These are phyloP conservation scores for Porites lobata DNA, from an alignment of 92 coral and sea anemone species.

Conservation along the genomic window DNA sequence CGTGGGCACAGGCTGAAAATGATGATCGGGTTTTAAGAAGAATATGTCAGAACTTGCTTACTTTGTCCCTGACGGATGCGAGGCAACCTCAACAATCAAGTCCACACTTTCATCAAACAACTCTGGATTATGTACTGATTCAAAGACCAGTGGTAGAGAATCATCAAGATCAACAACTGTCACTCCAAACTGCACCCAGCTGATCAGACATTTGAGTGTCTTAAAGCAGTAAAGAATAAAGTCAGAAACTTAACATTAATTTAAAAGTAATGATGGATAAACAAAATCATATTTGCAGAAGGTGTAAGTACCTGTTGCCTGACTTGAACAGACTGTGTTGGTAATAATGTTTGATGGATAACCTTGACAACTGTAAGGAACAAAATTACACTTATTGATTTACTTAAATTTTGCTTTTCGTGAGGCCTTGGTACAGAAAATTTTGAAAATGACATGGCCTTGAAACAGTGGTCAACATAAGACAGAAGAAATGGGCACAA, in stretches of 20 bases:
- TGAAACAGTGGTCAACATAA: too few species aligned
- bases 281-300: too few species aligned
- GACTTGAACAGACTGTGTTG: conserved; percentile 61
- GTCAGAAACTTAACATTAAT: too few species aligned
- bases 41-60: conserved; percentile 9
- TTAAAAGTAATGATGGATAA: too few species aligned
- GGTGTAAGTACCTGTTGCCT: conserved; percentile 72
- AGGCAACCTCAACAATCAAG: conserved; percentile 85
- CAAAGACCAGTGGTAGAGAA: conserved; percentile 69
- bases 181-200: conserved; percentile 99
- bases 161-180: conserved; percentile 72
- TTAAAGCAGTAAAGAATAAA: neutral
- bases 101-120: conserved; percentile 92
- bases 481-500: too few species aligned
- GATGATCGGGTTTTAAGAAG: neutral
- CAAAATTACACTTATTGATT: neutral
- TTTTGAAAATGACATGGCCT: too few species aligned
- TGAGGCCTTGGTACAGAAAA: neutral
- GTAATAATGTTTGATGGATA: conserved; percentile 65
- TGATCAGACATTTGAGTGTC: conserved; percentile 90
- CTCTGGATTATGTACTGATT: conserved; percentile 78
- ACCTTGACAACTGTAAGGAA: conserved; percentile 68
- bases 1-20: neutral
- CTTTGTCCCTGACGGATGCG: conserved; percentile 89
- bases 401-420: neutral